Conservation (phyloP, 2,113 vertebrate species). For the Neolamprologus devosi region DNA sequence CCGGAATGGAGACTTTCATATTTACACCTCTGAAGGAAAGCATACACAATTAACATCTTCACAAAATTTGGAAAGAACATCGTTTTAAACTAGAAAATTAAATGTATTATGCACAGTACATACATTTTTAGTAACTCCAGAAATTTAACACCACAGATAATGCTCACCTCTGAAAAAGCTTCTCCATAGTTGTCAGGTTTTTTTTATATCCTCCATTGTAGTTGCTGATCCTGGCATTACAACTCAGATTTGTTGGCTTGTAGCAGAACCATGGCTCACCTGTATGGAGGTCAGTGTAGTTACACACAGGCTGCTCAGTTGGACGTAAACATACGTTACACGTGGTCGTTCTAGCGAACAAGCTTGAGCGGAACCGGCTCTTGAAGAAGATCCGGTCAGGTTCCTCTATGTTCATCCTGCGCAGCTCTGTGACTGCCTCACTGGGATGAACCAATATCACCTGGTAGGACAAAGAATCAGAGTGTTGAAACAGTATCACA, state of each 20-base stretch:
- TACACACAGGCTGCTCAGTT: background rate
- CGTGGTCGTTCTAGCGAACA: background rate
- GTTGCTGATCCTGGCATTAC: too few species aligned
- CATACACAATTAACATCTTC: too few species aligned
- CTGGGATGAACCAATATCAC: background rate
- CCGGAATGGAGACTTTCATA: too few species aligned
- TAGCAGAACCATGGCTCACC: too few species aligned
- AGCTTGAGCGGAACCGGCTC: background rate
- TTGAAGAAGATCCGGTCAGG: background rate
- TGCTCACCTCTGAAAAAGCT: too few species aligned
- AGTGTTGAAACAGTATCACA: background rate
- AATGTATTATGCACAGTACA: background rate
- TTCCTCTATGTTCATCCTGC: background rate
- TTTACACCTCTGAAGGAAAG: background rate
- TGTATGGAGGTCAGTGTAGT: background rate
- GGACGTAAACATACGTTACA: background rate
- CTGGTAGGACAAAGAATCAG: background rate
- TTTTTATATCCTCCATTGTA: too few species aligned
- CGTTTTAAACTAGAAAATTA: background rate
- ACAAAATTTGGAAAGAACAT: too few species aligned
- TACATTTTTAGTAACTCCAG: background rate
- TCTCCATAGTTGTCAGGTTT: too few species aligned
- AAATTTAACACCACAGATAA: too few species aligned
- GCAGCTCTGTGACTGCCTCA: background rate
- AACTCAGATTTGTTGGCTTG: too few species aligned